Base-by-base conservation (phyloP, 2,797 vertebrate genomes). In the Antennarius maculatus region DNA sequence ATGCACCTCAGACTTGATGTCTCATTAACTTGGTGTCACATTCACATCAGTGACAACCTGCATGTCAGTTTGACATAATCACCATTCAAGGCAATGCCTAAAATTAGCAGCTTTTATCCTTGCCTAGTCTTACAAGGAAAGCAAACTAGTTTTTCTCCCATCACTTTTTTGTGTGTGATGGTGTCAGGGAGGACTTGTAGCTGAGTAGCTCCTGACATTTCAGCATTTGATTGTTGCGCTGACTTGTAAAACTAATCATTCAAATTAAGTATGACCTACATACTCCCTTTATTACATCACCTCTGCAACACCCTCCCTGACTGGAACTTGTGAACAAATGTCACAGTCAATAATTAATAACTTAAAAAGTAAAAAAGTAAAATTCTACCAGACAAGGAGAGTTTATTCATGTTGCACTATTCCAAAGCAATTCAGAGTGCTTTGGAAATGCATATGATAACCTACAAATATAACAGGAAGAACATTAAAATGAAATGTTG, bases 11-110 rank as follows among this genome's bases (percentile, higher is more conserved):
- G 50, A 75, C 78, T 74, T 73, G 66, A 80, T 80, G 81, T 80
- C 72, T 76, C 72, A 85, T 88, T 81, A 76, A 81, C 74, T 80
- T 63, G 41, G 29, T 88, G 84, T 85, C 83, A 81, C 60, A 65
- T 74, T 56, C 76, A 76, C 75, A 75, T 84, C 71, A 77, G 71
- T 76, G 74, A 54, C 43, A 0, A 49, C 53, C 23, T 61, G 62
- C 48, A 49, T 58, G 54, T 74, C 76, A 76, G 41, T 75, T 69
- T 82, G 74, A 79, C 61, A 61, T 46, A 17, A 64, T 56, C 68
- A 73, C 53, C 5, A 1, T 73, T 79, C 75, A 67, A 75, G 54
- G 53, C 49, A 17, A n/a, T 55, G 50, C 6, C 0, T 72, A 27
- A 5, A 68, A n/a, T 52, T 45, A 43, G 29, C 72, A 49, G 39